A percentile compares a stretch with the other conserved stretches of the same genome.
Conservation (phyloP, 2,113 vertebrate species). For the Pagrus major region DNA sequence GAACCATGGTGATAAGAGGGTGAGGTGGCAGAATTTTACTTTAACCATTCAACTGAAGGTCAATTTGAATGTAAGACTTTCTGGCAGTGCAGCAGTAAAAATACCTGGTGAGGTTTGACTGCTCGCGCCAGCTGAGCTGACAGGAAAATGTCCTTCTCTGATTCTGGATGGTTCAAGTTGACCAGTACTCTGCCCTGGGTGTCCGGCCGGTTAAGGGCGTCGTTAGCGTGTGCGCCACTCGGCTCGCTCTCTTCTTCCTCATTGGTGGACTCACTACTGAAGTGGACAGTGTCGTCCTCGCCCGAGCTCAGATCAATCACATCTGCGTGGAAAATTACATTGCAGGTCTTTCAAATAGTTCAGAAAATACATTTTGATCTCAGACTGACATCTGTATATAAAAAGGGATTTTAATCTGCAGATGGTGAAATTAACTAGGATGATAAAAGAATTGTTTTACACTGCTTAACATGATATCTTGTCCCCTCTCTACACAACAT, state of each 20-base stretch:
- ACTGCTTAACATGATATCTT: too few species aligned
- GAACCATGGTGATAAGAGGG: too few species aligned
- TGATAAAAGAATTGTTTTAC: too few species aligned
- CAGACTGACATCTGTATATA: neutral
- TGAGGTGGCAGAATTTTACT: neutral
- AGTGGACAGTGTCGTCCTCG: constrained; percentile 87
- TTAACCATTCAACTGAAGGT: neutral
- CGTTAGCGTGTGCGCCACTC: constrained; percentile 89
- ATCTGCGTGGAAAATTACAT: constrained; percentile 32
- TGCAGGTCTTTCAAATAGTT: neutral
- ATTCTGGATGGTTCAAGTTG: constrained; percentile 92
- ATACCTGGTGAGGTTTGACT: constrained; percentile 97
- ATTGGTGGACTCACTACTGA: constrained; percentile 85
- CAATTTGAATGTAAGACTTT: too few species aligned
- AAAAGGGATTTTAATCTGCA: neutral
- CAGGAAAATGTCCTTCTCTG: constrained; percentile 91
- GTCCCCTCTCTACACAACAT: neutral
- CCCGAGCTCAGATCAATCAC: constrained; percentile 89
- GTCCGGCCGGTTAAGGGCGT: constrained; percentile 90
- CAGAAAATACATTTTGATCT: neutral
- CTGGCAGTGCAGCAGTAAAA: too few species aligned
- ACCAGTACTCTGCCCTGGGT: constrained; percentile 90
- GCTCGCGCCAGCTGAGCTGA: constrained; percentile 90
- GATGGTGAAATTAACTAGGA: too few species aligned
- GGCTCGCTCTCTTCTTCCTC: constrained; percentile 88